A percentile compares a stretch with the other conserved stretches of the same genome.
Conservation (phyloP, 2,888 invertebrate genomes). For the Electrophaes corylata region DNA sequence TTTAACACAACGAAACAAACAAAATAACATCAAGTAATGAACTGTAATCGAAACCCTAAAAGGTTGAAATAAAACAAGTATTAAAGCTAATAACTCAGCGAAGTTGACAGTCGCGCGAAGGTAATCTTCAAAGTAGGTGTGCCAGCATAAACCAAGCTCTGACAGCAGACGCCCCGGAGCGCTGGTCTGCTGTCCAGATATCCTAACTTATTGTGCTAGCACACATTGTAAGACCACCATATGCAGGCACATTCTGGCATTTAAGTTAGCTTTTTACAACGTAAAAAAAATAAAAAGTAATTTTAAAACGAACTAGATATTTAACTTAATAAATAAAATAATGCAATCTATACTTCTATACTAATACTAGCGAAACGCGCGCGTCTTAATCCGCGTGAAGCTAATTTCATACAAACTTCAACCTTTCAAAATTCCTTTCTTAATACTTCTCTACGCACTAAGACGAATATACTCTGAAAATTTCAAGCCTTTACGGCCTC, state of each 20-base stretch:
- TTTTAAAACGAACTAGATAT: neutral
- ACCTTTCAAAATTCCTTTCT: too few species aligned
- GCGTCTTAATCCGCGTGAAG: too few species aligned
- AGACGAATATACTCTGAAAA: too few species aligned
- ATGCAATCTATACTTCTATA: too few species aligned
- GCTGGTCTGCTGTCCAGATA: conserved; percentile 57
- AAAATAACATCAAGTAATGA: conserved; percentile 28
- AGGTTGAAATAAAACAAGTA: conserved; percentile 52
- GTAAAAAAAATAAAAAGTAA: neutral
- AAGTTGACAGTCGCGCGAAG: conserved; percentile 58
- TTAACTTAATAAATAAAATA: neutral
- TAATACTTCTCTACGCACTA: too few species aligned
- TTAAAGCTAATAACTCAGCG: conserved; percentile 63
- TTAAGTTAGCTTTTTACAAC: conserved; percentile 17
- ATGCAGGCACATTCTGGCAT: conserved; percentile 14
- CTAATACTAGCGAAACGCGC: too few species aligned
- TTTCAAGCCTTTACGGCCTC: too few species aligned
- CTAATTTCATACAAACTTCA: too few species aligned
- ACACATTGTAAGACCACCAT: conserved; percentile 42
- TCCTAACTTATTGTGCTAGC: conserved; percentile 43
- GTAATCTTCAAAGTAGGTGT: conserved; percentile 59
- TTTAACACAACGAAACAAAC: conserved; percentile 12
- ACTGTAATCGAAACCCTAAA: conserved; percentile 42
- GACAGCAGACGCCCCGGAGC: conserved; percentile 68
- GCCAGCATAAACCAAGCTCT: conserved; percentile 61